phyloP scores from a whole-genome alignment of 2,888 invertebrate species.

The Brachypterus glaber region DNA sequence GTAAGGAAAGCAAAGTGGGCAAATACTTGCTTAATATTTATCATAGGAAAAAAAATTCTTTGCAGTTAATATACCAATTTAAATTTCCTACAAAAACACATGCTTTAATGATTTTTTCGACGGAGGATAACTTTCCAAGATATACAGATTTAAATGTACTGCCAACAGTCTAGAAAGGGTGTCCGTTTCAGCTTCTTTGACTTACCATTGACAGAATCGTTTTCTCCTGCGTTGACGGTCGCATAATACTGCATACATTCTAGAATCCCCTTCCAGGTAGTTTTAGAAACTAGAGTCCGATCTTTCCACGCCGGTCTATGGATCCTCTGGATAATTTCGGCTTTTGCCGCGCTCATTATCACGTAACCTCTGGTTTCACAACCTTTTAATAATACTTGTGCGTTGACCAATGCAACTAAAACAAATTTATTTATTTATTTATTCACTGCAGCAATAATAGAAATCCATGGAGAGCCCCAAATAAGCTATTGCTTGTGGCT shows the following conservation, averaged over 20 bases:
- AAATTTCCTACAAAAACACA: too few relatives aligned
- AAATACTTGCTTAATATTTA: too few relatives aligned
- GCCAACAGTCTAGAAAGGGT: too few relatives aligned
- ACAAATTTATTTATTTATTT: constrained; percentile 14
- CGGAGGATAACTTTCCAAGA: too few relatives aligned
- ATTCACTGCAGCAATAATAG: background rate
- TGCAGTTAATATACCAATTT: background rate
- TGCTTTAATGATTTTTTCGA: too few relatives aligned
- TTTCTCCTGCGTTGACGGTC: constrained; percentile 78
- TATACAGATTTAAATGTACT: too few relatives aligned
- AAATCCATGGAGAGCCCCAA: too few relatives aligned
- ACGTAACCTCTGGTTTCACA: constrained; percentile 96
- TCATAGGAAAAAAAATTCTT: background rate
- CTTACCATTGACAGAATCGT: constrained; percentile 44
- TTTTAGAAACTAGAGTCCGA: constrained; percentile 80
- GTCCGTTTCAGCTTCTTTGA: too few relatives aligned
- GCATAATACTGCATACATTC: constrained; percentile 99
- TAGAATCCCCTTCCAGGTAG: constrained; percentile 90
- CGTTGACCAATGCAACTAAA: constrained; percentile 80
- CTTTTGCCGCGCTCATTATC: constrained; percentile 91
- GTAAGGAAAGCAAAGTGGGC: too few relatives aligned
- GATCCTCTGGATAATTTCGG: constrained; percentile 77
- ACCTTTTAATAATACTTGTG: constrained; percentile 89
- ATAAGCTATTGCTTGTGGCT: too few relatives aligned
- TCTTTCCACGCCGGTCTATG: constrained; percentile 86